Conservation (phyloP, 2,797 vertebrate genomes). For the Phalanger gymnotis region DNA sequence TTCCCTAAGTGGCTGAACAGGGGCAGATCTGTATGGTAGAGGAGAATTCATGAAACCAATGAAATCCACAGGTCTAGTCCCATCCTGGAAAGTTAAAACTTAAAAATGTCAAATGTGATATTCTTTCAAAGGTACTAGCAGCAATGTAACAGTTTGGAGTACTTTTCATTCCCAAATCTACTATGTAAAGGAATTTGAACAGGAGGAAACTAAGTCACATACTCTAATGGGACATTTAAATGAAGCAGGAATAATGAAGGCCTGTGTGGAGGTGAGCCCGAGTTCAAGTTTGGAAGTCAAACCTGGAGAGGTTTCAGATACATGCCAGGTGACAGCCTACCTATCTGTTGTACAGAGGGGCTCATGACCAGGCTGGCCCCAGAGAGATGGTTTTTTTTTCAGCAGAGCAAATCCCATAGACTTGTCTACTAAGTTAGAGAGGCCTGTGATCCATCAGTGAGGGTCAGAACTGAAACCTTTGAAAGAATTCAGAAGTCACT, state of each 20-base stretch:
- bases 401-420: not conserved
- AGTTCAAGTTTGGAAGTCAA: slow-evolving; percentile 47
- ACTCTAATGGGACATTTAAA: slow-evolving; percentile 7
- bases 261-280: not conserved
- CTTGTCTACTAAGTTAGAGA: not conserved
- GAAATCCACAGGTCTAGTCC: slow-evolving; percentile 1
- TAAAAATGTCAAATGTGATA: slow-evolving; percentile 45
- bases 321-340: slow-evolving; percentile 58
- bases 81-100: slow-evolving; percentile 3
- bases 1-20: not conserved
- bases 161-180: slow-evolving; percentile 54
- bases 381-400: not conserved
- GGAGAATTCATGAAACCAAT: not conserved
- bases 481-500: not conserved
- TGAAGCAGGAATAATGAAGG: slow-evolving; percentile 32
- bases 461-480: not conserved
- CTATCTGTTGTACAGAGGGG: slow-evolving; percentile 44
- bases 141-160: slow-evolving; percentile 1
- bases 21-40: not conserved
- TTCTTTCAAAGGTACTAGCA: slow-evolving; percentile 43
- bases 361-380: not conserved
- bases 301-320: slow-evolving; percentile 52
- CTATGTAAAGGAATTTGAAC: slow-evolving; percentile 49
- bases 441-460: not conserved
- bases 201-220: slow-evolving; percentile 56